Base-by-base conservation (phyloP, 2,888 invertebrate species). In the Bombylius discolor region DNA sequence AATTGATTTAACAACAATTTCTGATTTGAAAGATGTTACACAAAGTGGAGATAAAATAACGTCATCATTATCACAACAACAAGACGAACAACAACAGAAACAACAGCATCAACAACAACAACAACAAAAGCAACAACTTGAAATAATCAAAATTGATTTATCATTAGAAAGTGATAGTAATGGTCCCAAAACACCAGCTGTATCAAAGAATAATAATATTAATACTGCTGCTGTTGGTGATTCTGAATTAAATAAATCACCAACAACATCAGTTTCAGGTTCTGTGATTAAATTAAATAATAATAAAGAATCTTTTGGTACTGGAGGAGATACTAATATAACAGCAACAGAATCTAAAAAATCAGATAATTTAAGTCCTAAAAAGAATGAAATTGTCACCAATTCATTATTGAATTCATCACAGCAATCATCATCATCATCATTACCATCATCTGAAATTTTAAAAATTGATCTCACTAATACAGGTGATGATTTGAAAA, bases 391-490 rank as follows among this genome's bases (percentile, higher is more conserved):
- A 14, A 54, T 11, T 7, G 23, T 47, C 31, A 23, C 47, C 31
- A 55, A 55, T 49, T 36, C 34, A 34, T 34, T 7, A 34, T 6
- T 34, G 5, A 36, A 31, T 13, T 47, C 39, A 11, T 11, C 23
- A 11, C 11, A 42, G 11, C 7, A 42, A 11, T 42, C 39, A 42
- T 42, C 39, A 42, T 42, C 39, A 42, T 42, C 39, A 42, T 11
- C 8, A 42, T 36, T 36, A 47, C 5, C n/a, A 34, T 23, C 33
- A 50, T 13, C 33, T 11, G 56, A 59, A 53, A 58, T 60, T 39
- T 47, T 53, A 33, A 56, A 56, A 48, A 60, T 59, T 44, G 60
- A 60, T 56, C 50, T 59, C 11, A 60, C 60, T 5, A 57, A 55
- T 51, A 52, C 13, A 11, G 14, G 14, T 47, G 52, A 52, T 6